These are phyloP conservation scores for Sclerurus mexicanus DNA, from an alignment of 2,113 vertebrate genomes.

Conservation along the genomic window DNA sequence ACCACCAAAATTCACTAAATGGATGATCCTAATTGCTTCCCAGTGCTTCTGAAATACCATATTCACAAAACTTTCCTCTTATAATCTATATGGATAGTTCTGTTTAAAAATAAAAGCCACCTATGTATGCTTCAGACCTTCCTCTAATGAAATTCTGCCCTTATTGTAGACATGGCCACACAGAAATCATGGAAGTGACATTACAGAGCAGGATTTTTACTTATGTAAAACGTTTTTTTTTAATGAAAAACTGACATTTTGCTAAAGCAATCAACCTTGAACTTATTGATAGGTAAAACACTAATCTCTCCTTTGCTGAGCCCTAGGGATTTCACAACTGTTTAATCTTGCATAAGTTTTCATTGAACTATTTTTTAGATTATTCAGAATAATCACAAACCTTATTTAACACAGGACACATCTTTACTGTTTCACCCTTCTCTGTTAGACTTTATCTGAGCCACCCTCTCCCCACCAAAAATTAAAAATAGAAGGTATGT, in stretches of 20 bases:
- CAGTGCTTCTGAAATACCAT: constrained; percentile 16
- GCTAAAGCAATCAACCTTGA: not conserved
- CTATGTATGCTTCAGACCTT: not conserved
- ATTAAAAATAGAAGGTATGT: not conserved
- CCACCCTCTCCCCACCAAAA: too few relatives aligned
- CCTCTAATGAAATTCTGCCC: constrained; percentile 24
- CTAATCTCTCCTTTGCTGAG: not conserved
- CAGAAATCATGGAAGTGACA: not conserved
- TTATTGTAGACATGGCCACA: not conserved
- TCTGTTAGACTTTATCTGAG: not conserved
- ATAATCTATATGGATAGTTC: not conserved
- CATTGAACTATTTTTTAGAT: not conserved
- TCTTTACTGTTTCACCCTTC: not conserved
- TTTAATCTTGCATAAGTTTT: not conserved
- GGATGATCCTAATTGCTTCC: constrained; percentile 34
- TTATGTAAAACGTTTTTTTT: not conserved
- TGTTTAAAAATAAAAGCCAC: constrained; percentile 40
- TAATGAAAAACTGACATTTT: not conserved
- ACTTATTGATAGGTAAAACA: not conserved
- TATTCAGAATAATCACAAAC: not conserved
- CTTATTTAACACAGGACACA: not conserved
- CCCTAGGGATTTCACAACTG: not conserved
- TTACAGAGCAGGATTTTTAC: not conserved
- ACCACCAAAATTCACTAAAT: constrained; percentile 44
- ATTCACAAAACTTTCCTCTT: constrained; percentile 7